Percentiles rank a stretch among this genome's conserved stretches.
phyloP scores from a whole-genome alignment of 2,797 vertebrate genomes.

The Phrynocephalus vlangalii region DNA sequence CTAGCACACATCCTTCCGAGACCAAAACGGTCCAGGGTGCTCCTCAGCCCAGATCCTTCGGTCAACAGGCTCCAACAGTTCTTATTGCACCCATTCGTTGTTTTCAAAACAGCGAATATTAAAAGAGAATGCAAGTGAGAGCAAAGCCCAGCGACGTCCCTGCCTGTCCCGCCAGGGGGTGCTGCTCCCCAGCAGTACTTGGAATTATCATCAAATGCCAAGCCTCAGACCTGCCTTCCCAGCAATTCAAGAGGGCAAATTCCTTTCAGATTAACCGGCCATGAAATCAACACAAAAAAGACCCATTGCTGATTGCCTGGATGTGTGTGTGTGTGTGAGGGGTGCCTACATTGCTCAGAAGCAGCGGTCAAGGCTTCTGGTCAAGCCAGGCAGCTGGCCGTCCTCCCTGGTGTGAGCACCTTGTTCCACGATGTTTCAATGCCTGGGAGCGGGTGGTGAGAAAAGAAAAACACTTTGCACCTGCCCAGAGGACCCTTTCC shows the following conservation, averaged over 20 bases:
- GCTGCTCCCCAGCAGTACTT: rapidly evolving
- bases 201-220: too few species aligned
- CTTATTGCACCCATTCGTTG: too few species aligned
- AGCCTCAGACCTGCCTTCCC: too few species aligned
- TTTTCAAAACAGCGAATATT: background rate
- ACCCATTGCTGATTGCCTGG: background rate
- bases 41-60: too few species aligned
- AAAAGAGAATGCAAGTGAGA: background rate
- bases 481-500: background rate
- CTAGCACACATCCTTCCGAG: too few species aligned
- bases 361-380: too few species aligned
- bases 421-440: too few species aligned
- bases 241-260: background rate
- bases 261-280: background rate
- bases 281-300: background rate
- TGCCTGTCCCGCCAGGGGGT: background rate
- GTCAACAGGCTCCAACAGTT: too few species aligned
- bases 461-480: background rate
- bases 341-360: too few species aligned
- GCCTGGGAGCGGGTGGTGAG: background rate
- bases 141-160: too few species aligned
- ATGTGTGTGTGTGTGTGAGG: too few species aligned
- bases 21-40: too few species aligned
- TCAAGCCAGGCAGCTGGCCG: background rate
- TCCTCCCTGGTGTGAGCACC: background rate